Evolutionary conservation across 2,797 vertebrate species (phyloP), one percentile per base, ranked within the genome.

Genomic region (Gambusia yucatana): DNA sequence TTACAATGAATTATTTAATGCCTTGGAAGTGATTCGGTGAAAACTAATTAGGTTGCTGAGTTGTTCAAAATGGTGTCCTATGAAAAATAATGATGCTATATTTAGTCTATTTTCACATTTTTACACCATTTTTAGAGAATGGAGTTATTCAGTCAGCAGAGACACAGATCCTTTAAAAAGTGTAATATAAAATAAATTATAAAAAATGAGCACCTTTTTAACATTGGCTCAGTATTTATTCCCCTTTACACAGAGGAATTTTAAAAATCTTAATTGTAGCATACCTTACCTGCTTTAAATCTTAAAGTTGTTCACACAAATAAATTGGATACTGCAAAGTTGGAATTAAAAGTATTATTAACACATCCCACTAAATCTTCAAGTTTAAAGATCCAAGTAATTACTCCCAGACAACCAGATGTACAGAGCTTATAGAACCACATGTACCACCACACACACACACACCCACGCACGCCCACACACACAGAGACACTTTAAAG

Each of bases 321-420:
- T 41, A 4, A 67, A 41, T 41, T 8, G 36, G 10, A 41, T 13
- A 41, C 63, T 67, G 36, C 7, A 22, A 17, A 65, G 61, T 13
- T 36, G 16, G 36, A 41, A 67, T 39, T 67, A 11, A 41, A 67
- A 25, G 33, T 41, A 43, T 36, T 39, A 14, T 16, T 22, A 39
- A 85, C 91, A 91, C 86, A 73, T 90, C 78, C 63, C 22, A 25
- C 63, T 84, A 87, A 91, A 87, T 88, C 76, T 87, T 80, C 86
- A 75, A 36, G 72, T 77, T 89, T 80, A 85, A 77, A 88, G 78
- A 83, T 39, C 84, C 86, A 82, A 86, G 84, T 91, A 84, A 91
- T 89, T 88, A 82, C 84, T 89, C 86, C 88, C 86, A 92, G 83
- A 90, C 91, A 91, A 86, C 77, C 90, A 89, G 77, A 91, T 91